Conservation (phyloP, 2,888 invertebrate genomes). For the Autographa gamma region DNA sequence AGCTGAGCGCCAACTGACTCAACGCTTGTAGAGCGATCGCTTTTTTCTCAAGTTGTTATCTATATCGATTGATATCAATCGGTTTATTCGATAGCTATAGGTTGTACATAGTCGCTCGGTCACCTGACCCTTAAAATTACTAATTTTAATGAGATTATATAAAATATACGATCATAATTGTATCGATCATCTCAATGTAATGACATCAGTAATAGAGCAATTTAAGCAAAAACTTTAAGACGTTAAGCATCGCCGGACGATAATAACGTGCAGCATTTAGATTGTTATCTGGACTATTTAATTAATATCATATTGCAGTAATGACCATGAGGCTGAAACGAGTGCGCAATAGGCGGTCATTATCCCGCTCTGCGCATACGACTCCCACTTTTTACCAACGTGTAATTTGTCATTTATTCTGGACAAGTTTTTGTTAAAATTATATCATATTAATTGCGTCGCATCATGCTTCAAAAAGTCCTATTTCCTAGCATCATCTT, state of each 20-base stretch:
- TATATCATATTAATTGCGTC: slow-evolving; percentile 80
- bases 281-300: slow-evolving; percentile 52
- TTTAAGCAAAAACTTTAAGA: slow-evolving; percentile 31
- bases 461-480: slow-evolving; percentile 63
- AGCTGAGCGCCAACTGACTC: slow-evolving; percentile 74
- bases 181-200: slow-evolving; percentile 41
- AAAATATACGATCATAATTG: slow-evolving; percentile 33
- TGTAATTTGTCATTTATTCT: slow-evolving; percentile 81
- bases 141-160: slow-evolving; percentile 21
- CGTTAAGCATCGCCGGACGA: slow-evolving; percentile 20
- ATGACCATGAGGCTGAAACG: slow-evolving; percentile 33
- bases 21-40: slow-evolving; percentile 76
- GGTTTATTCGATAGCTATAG: slow-evolving; percentile 28
- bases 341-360: slow-evolving; percentile 34
- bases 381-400: slow-evolving; percentile 67
- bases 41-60: slow-evolving; percentile 49
- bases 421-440: slow-evolving; percentile 77
- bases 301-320: slow-evolving; percentile 51
- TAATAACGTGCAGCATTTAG: slow-evolving; percentile 38
- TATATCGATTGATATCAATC: slow-evolving; percentile 42
- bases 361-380: slow-evolving; percentile 29
- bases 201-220: slow-evolving; percentile 43
- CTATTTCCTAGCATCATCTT: slow-evolving; percentile 74
- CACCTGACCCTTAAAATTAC: slow-evolving; percentile 9
- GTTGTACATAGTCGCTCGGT: slow-evolving; percentile 36